Conservation (phyloP, 2,888 invertebrate species). For the Chaetoderma sp. region DNA sequence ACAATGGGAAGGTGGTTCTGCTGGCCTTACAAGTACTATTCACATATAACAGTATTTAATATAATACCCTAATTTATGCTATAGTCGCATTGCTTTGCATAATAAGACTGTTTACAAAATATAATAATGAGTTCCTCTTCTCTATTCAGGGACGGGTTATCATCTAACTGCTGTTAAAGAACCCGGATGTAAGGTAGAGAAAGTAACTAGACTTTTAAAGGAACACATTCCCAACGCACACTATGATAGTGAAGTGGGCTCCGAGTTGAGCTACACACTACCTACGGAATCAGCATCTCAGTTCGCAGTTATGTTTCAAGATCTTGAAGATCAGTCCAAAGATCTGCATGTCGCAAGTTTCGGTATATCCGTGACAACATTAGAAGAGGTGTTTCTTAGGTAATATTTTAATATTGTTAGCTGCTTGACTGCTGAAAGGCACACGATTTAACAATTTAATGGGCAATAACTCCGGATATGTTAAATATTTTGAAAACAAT, state of each 20-base stretch:
- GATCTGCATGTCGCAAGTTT: slow-evolving; percentile 80
- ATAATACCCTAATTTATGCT: too few relatives aligned
- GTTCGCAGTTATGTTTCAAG: slow-evolving; percentile 56
- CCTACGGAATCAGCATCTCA: slow-evolving; percentile 54
- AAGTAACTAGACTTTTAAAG: slow-evolving; percentile 75
- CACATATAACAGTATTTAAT: too few relatives aligned
- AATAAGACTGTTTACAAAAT: too few relatives aligned
- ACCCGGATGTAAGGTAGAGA: slow-evolving; percentile 68
- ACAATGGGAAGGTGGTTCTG: too few relatives aligned
- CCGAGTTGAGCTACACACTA: slow-evolving; percentile 61
- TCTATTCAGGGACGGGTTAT: slow-evolving; percentile 79
- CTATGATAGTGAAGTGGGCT: slow-evolving; percentile 70
- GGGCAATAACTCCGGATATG: too few relatives aligned
- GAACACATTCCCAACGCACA: slow-evolving; percentile 77
- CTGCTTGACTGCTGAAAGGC: too few relatives aligned
- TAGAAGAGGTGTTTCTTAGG: slow-evolving; percentile 82
- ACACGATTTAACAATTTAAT: too few relatives aligned
- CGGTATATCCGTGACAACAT: slow-evolving; percentile 85
- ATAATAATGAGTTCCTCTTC: too few relatives aligned
- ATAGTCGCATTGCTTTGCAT: too few relatives aligned
- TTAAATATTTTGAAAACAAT: too few relatives aligned
- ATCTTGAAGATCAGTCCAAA: slow-evolving; percentile 58
- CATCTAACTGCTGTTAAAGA: slow-evolving; percentile 78
- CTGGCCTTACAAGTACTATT: too few relatives aligned
- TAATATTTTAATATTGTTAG: too few relatives aligned